Evolutionary conservation across 2,888 invertebrate species (phyloP).

Genomic region (Anoncus sp.): DNA sequence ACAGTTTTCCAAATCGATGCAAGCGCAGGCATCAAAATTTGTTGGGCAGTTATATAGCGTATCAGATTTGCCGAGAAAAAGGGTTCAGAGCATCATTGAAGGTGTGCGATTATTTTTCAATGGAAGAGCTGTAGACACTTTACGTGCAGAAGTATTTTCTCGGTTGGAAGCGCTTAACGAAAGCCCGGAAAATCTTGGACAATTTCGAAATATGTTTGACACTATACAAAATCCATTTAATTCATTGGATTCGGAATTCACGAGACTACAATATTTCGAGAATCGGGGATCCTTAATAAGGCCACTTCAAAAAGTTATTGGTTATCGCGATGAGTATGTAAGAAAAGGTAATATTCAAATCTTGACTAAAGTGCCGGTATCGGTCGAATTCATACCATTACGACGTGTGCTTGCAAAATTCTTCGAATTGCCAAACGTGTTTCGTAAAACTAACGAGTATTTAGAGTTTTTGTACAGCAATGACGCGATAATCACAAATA

Average conservation of each 20-base stretch:
- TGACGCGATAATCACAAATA: too few species aligned
- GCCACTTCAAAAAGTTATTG: constrained; percentile 34
- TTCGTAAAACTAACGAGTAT: constrained; percentile 21
- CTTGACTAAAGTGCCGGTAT: constrained; percentile 14
- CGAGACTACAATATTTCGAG: constrained; percentile 27
- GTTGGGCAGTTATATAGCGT: constrained; percentile 28
- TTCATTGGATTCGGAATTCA: constrained; percentile 22
- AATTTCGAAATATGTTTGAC: constrained; percentile 23
- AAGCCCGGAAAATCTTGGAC: constrained; percentile 15
- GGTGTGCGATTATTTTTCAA: constrained; percentile 8
- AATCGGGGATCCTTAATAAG: constrained; percentile 18
- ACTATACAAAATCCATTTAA: constrained; percentile 25
- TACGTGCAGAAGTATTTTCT: constrained; percentile 20
- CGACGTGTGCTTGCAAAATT: constrained; percentile 19
- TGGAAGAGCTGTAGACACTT: constrained; percentile 2
- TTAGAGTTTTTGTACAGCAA: constrained; percentile 25
- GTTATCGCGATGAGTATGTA: constrained; percentile 27
- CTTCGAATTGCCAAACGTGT: constrained; percentile 32
- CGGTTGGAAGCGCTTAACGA: constrained; percentile 24
- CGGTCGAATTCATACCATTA: constrained; percentile 35
- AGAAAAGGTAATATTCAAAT: constrained; percentile 3
- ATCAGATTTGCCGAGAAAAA: constrained; percentile 18
- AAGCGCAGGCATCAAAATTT: not conserved
- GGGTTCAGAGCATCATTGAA: constrained; percentile 13
- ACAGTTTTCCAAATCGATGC: constrained; percentile 3